Evolutionary conservation across 2,888 invertebrate genomes (phyloP).

Genomic region (Caenorhabditis sp.): DNA sequence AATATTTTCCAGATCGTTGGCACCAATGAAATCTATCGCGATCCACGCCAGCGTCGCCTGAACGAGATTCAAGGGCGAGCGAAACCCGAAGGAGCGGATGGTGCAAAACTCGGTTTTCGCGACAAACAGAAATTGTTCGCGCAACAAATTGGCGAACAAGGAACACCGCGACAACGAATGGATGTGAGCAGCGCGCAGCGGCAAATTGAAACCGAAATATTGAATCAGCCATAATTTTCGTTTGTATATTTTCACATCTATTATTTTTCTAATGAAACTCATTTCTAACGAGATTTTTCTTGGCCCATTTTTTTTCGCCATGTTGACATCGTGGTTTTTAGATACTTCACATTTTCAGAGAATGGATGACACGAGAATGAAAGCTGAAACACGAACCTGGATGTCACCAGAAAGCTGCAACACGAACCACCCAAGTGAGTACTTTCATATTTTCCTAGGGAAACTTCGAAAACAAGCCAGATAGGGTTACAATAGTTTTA

Average conservation of each 20-base stretch:
- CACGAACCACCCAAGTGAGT: too few species aligned
- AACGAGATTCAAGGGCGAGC: slow-evolving; percentile 54
- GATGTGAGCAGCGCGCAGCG: slow-evolving; percentile 45
- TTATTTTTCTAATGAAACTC: slow-evolving; percentile 6
- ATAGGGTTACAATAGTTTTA: too few species aligned
- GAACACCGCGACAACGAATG: slow-evolving; percentile 40
- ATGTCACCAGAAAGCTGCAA: too few species aligned
- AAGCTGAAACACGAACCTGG: too few species aligned
- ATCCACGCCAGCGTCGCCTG: slow-evolving; percentile 76
- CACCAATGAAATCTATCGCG: slow-evolving; percentile 92
- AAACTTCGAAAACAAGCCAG: too few species aligned
- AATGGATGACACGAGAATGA: too few species aligned
- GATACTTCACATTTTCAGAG: too few species aligned
- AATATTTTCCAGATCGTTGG: slow-evolving; percentile 80
- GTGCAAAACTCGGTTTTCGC: slow-evolving; percentile 90
- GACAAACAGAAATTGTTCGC: slow-evolving; percentile 99
- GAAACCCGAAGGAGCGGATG: slow-evolving; percentile 44
- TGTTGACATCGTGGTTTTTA: too few species aligned
- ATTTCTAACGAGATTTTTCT: too few species aligned
- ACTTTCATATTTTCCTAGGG: too few species aligned
- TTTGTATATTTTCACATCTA: neutral
- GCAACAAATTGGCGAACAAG: slow-evolving; percentile 86
- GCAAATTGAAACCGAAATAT: slow-evolving; percentile 38
- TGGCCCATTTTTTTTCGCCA: too few species aligned
- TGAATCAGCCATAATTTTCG: slow-evolving; percentile 13